Base-by-base conservation (phyloP, 2,797 vertebrate species). In the Acridotheres tristis region DNA sequence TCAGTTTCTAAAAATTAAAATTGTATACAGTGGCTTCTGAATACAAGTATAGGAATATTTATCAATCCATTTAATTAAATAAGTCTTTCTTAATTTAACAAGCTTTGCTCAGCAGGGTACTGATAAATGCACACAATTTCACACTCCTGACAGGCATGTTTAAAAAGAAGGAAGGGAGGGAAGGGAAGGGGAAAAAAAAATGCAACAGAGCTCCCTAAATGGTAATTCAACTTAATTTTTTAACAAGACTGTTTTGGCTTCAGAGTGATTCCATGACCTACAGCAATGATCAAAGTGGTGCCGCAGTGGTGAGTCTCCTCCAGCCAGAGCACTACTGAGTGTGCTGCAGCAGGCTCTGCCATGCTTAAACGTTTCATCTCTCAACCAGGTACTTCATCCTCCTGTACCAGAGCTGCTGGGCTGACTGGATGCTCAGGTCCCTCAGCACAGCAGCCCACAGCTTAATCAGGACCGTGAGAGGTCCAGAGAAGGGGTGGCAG, bases 271-370 rank as follows among this genome's bases (percentile, higher is more conserved):
- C 82, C 40, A 25, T 94, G 91, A 90, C 93, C 90, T 93, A 94
- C 83, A 93, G 67, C 93, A 85, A 74, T 75, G 96, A 97, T 97
- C 95, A 97, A 97, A 96, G 96, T 77, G 84, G 43, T 43, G 76
- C 61, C 0, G 6, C 62, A 21, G 71, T 47, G 38, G 82, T 94
- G 85, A 94, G 84, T 13, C 68, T 88, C 51, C 30, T 55, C 25
- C 58, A 90, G 63, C 43, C 45, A 19, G 82, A 94, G 80, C 65
- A 67, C 80, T 66, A 34, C 71, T 67, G 88, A 27, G 27, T 82
- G 83, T 55, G 65, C 82, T 80, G 61, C 5, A 19, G 81, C 69
- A 92, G 75, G 61, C 79, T 77, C 71, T 75, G 68, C 67, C 55
- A 2, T 16, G 30, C 92, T 93, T 51, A n/a, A 93, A 61, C 30